Evolutionary conservation across 2,797 vertebrate genomes (phyloP), one percentile per base, ranked within the genome.

Genomic region (Bradypus variegatus): DNA sequence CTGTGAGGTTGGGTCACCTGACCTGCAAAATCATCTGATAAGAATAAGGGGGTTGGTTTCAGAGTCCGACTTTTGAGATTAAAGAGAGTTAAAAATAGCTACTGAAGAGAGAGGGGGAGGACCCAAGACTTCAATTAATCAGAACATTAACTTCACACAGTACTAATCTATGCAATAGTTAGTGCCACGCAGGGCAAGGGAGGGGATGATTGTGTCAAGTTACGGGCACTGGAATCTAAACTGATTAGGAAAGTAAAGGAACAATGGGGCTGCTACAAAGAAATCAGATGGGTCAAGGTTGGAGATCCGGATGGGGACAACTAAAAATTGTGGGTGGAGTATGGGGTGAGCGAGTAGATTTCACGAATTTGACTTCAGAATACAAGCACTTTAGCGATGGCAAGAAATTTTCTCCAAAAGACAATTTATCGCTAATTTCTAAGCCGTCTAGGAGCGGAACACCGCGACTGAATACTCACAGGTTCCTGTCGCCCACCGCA

Each of bases 391-490:
- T 21, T 31, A 3, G 27, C 33, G 15, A 60, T 18, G 50, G 58
- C 41, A 29, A 76, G 9, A 11, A 21, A 41, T 18, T 29, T 1
- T 50, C 50, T 14, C 69, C 29, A 5, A 76, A 75, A 41, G 27
- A 9, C 50, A 18, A 36, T 65, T 50, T 23, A 33, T 67, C 19
- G 3, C 25, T 33, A 33, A 1, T 27, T 27, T 7, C n/a, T 12
- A 14, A 12, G 48, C 5, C 1, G 19, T 27, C 19, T 0, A 3
- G 3, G 13, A 6, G 4, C 0, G 11, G 27, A 18, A 14, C 0
- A 3, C 58, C 19, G 1, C 3, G 1, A 12, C 2, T 0, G 4
- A 3, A 36, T 7, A 19, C 11, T 3, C 29, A 13, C 0, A 3
- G 8, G 27, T 3, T 2, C 16, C 14, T n/a, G 33, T 2, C n/a